Evolutionary conservation across 2,113 vertebrate species (phyloP), one percentile per base, ranked within the genome.

Genomic region (Madoqua kirkii): DNA sequence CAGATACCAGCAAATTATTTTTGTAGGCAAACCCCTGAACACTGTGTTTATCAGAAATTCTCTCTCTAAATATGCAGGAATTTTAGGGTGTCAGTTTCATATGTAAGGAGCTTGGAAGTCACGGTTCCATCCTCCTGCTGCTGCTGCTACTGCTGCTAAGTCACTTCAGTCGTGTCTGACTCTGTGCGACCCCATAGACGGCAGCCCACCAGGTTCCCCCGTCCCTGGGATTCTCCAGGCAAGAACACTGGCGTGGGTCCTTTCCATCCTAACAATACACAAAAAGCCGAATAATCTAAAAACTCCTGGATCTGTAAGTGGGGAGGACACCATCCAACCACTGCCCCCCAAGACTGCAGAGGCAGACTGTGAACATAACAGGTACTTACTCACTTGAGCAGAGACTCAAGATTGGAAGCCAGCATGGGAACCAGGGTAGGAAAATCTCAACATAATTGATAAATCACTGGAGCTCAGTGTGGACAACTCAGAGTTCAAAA

Each of bases 351-450:
- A 25, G 40, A 15, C 2, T 19, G 33, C 21, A 54, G 31, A 21
- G 21, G 43, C 7, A 3, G 33, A 25, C 50, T 0, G 62, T 48
- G 40, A 36, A n/a, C 3, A 4, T 9, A 14, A 13, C 29, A 15
- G 45, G 13, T 6, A 9, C 14, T 54, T 48, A 55, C 45, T 33
- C 7, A 27, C 12, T n/a, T 55, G 48, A 62, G 55, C 27, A 27
- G 59, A 82, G 67, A 43, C n/a, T 62, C 19, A 2, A 6, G 29
- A 9, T n/a, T 27, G 29, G 74, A 54, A 55, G 7, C n/a, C 50
- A 27, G 2, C 9, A 6, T 0, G 3, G 45, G 33, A 40, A 16
- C 45, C 1, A 5, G n/a, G n/a, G 29, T 9, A 7, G 85, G 67
- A 62, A 40, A 52, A 40, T 31, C 6, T 48, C 40, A 7, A 8